Evolutionary conservation across 2,113 vertebrate species (phyloP).

Genomic region (Cathartes aura): DNA sequence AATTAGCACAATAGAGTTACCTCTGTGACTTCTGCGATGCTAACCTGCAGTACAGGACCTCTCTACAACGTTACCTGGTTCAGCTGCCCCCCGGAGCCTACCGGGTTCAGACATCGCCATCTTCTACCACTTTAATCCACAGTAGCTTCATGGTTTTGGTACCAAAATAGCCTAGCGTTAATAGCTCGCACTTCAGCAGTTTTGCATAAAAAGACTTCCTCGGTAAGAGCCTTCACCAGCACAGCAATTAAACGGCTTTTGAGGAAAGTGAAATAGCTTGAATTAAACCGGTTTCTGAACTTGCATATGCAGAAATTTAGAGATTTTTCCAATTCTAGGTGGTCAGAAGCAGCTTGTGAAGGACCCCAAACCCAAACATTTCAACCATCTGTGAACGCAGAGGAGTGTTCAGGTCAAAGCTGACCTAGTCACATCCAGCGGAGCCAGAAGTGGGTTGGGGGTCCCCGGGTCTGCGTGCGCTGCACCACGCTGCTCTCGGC

Average conservation of each 20-base stretch:
- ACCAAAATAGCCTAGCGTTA: not conserved
- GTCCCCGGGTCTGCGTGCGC: not conserved
- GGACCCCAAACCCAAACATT: no score
- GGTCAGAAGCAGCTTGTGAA: not conserved
- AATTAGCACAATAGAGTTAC: accelerated
- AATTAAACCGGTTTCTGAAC: not conserved
- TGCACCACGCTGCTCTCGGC: not conserved
- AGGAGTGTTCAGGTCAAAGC: not conserved
- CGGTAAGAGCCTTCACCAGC: not conserved
- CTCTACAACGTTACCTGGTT: accelerated
- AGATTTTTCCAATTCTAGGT: not conserved
- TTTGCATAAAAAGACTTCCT: not conserved
- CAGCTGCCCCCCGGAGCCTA: no score
- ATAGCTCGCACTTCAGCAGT: not conserved
- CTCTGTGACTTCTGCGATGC: accelerated
- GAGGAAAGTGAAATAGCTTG: not conserved
- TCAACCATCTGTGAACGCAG: accelerated
- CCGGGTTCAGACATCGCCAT: not conserved
- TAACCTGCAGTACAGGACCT: accelerated
- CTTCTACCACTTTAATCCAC: not conserved
- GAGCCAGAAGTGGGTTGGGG: not conserved
- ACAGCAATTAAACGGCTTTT: not conserved
- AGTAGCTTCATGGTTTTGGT: accelerated
- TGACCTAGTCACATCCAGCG: not conserved
- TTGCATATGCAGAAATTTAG: not conserved